Percentiles rank a stretch among this genome's conserved stretches.
Conservation (phyloP, 2,113 vertebrate species). For the Salvelinus sp. region DNA sequence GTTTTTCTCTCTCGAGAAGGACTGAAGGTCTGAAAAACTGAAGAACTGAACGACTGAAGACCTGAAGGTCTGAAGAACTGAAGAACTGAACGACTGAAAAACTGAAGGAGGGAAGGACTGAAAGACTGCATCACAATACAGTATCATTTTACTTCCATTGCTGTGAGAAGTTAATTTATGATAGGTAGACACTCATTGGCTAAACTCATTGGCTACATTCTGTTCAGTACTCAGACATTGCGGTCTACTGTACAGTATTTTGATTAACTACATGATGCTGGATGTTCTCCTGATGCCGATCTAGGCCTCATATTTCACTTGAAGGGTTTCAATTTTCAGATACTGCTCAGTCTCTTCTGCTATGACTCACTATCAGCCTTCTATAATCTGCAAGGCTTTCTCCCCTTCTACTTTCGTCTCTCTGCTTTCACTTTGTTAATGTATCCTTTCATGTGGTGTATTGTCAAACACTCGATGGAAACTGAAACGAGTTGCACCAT, state of each 20-base stretch:
- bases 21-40: neutral
- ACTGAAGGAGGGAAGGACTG: neutral
- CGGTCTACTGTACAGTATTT: too few relatives aligned
- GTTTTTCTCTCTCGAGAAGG: neutral
- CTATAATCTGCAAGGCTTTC: neutral
- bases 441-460: neutral
- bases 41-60: too few relatives aligned
- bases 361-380: neutral
- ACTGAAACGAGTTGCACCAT: neutral
- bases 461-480: neutral
- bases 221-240: too few relatives aligned
- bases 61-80: too few relatives aligned
- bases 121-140: neutral
- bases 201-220: too few relatives aligned
- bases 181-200: too few relatives aligned
- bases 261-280: too few relatives aligned
- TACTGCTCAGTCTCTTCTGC: too few relatives aligned
- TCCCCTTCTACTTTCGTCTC: neutral
- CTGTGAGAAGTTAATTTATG: neutral
- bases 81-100: too few relatives aligned
- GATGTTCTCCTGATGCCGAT: too few relatives aligned
- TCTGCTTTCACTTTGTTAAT: neutral
- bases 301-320: too few relatives aligned
- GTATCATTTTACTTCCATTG: neutral
- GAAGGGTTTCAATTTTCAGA: too few relatives aligned